These are phyloP conservation scores for Atherinosoma microstoma DNA, from an alignment of 2,797 vertebrate species.

Conservation along the genomic window DNA sequence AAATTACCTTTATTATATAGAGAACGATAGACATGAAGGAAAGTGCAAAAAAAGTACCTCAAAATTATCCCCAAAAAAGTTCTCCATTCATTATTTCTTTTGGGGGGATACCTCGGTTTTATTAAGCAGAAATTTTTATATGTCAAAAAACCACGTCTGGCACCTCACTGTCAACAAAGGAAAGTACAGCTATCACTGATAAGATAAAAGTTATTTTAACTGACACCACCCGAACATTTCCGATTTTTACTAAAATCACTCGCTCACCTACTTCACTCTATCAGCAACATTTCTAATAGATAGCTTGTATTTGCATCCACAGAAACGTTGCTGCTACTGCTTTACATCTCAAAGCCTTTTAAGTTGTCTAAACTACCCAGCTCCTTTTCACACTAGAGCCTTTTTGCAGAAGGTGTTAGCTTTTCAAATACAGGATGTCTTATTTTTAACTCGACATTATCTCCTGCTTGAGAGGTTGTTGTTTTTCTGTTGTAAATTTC, in stretches of 20 bases:
- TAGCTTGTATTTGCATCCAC: slow-evolving; percentile 2
- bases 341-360: slow-evolving; percentile 53
- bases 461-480: slow-evolving; percentile 48
- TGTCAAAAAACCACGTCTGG: background rate
- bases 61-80: background rate
- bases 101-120: slow-evolving; percentile 29
- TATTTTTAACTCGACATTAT: slow-evolving; percentile 71
- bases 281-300: slow-evolving; percentile 11
- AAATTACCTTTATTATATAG: background rate
- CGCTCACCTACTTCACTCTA: background rate
- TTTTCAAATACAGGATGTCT: slow-evolving; percentile 61
- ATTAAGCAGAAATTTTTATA: slow-evolving; percentile 20
- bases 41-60: slow-evolving; percentile 8
- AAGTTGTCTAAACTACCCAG: slow-evolving; percentile 31
- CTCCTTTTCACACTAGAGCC: slow-evolving; percentile 64
- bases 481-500: slow-evolving; percentile 48
- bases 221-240: background rate
- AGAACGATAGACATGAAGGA: background rate
- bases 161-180: slow-evolving; percentile 24
- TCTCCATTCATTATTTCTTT: slow-evolving; percentile 54
- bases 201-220: background rate
- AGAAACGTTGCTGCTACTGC: slow-evolving; percentile 30
- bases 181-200: slow-evolving; percentile 36
- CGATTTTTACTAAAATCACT: background rate
- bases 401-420: slow-evolving; percentile 69